These are phyloP conservation scores for Rhinichthys klamathensis DNA, from an alignment of 2,113 vertebrate species.

Conservation along the genomic window DNA sequence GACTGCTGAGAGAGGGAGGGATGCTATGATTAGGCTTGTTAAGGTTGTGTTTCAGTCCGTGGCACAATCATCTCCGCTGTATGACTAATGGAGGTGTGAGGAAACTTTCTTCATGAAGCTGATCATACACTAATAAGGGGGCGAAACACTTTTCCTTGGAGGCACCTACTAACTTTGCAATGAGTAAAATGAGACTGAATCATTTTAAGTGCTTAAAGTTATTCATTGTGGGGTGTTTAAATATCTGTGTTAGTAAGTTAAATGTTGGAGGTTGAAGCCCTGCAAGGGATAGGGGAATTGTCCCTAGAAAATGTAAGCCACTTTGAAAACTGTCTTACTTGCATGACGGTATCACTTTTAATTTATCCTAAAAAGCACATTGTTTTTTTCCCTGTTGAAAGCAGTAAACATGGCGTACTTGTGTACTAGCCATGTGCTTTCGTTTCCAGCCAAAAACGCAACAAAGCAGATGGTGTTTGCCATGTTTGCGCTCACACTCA, in stretches of 20 bases:
- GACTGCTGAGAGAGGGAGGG: slow-evolving; percentile 32
- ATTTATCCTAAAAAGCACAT: neutral
- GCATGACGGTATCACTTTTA: neutral
- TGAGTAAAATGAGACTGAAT: neutral
- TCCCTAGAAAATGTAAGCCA: neutral
- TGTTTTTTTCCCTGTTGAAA: neutral
- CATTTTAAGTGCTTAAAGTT: neutral
- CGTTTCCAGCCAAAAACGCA: slow-evolving; percentile 5
- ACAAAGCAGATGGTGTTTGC: slow-evolving; percentile 36
- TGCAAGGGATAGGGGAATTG: neutral
- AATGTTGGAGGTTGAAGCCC: neutral
- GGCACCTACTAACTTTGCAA: neutral
- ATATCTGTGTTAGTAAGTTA: neutral
- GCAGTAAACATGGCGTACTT: neutral
- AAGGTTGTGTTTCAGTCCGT: slow-evolving; percentile 12
- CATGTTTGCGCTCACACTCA: slow-evolving; percentile 35
- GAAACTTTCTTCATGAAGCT: neutral
- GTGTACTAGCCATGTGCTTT: slow-evolving; percentile 4
- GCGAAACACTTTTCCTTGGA: neutral
- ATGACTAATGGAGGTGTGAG: slow-evolving; percentile 41
- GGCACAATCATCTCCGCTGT: slow-evolving; percentile 29
- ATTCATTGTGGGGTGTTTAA: neutral
- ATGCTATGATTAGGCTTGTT: slow-evolving; percentile 33
- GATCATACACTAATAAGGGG: neutral
- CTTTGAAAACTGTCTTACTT: neutral